Evolutionary conservation across 2,113 vertebrate genomes (phyloP).

Genomic region (Tenrec ecaudatus): DNA sequence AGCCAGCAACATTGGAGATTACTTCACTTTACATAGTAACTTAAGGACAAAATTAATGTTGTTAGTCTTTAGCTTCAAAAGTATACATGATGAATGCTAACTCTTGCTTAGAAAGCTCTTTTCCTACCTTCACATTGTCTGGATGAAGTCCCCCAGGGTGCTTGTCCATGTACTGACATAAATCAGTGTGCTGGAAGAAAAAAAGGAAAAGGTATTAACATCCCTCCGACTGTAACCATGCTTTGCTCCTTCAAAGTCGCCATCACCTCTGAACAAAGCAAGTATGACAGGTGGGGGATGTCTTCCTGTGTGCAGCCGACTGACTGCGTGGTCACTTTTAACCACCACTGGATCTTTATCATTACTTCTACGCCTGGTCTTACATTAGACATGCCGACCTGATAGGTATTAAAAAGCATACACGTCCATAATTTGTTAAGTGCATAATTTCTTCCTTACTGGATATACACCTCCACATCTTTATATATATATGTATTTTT

Average conservation of each 20-base stretch:
- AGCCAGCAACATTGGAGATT: conserved; percentile 14
- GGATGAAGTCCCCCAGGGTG: conserved; percentile 97
- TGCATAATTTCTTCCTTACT: neutral
- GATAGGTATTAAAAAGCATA: neutral
- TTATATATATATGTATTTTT: neutral
- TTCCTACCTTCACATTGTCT: conserved; percentile 97
- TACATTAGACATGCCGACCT: conserved; percentile 53
- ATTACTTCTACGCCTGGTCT: conserved; percentile 56
- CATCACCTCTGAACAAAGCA: conserved; percentile 67
- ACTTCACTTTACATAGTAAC: conserved; percentile 52
- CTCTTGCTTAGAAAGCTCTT: conserved; percentile 17
- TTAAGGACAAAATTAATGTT: neutral
- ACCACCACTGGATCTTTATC: conserved; percentile 27
- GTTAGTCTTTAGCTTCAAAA: neutral
- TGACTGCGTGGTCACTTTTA: neutral
- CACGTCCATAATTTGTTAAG: neutral
- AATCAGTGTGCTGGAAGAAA: conserved; percentile 95
- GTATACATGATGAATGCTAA: neutral
- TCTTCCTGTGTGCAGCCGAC: neutral
- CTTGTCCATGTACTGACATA: conserved; percentile 99
- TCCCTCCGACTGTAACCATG: conserved; percentile 77
- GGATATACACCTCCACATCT: neutral
- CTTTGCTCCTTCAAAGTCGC: conserved; percentile 71
- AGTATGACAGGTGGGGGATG: conserved; percentile 28
- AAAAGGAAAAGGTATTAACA: conserved; percentile 82